Percentiles rank a stretch among this genome's conserved stretches.
These are phyloP conservation scores for Seira sanloemensis DNA, from an alignment of 2,888 invertebrate species.

Conservation along the genomic window DNA sequence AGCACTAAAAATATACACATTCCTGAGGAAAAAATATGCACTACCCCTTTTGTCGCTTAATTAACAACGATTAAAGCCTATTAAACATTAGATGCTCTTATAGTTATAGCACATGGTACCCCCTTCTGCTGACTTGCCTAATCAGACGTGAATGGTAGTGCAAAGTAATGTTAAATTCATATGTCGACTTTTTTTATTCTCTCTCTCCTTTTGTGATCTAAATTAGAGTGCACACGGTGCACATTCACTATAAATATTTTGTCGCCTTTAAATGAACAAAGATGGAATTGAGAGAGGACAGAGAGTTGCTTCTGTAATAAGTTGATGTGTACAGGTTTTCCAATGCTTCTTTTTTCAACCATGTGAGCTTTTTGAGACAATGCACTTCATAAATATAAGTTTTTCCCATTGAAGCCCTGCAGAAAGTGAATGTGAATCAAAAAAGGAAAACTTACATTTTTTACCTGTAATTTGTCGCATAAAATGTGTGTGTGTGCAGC, in stretches of 20 bases:
- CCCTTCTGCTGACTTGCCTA: background rate
- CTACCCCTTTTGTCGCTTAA: constrained; percentile 12
- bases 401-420: constrained; percentile 2
- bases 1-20: too few species aligned
- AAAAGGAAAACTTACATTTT: constrained; percentile 8
- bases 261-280: constrained; percentile 9
- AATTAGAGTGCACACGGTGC: constrained; percentile 13
- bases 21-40: background rate
- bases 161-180: constrained; percentile 4
- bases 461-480: constrained; percentile 12
- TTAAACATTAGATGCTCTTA: background rate
- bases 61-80: constrained; percentile 17
- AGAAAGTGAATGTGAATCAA: constrained; percentile 19
- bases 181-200: background rate
- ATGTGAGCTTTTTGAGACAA: constrained; percentile 2
- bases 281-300: background rate
- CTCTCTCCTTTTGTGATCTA: constrained; percentile 3
- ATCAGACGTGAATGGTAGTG: constrained; percentile 15
- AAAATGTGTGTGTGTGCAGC: background rate
- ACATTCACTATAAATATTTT: constrained; percentile 15
- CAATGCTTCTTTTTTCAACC: too few species aligned
- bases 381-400: constrained; percentile 1
- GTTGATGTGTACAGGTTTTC: background rate
- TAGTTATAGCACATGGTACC: background rate
- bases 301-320: background rate